phyloP scores from a whole-genome alignment of 2,797 vertebrate species.

The Platalea minor region DNA sequence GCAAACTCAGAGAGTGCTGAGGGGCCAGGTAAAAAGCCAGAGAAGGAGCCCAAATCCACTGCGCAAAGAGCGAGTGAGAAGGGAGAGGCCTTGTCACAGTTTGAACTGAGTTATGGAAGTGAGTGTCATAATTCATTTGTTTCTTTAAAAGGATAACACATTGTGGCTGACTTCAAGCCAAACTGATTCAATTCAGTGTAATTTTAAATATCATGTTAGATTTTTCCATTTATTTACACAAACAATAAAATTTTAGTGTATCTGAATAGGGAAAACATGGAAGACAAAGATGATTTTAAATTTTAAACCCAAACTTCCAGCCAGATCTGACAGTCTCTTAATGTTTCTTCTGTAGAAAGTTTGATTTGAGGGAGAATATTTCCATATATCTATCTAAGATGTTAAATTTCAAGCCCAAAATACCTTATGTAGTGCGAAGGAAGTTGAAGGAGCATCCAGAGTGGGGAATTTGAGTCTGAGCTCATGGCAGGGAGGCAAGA shows the following conservation, averaged over 20 bases:
- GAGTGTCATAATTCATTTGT: constrained; percentile 47
- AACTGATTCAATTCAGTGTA: not conserved
- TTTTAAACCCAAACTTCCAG: not conserved
- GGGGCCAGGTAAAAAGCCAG: constrained; percentile 81
- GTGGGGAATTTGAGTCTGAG: not conserved
- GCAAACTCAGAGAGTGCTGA: constrained; percentile 71
- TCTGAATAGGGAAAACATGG: not conserved
- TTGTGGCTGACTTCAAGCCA: not conserved
- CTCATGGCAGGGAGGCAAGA: not conserved
- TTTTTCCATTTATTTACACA: not conserved
- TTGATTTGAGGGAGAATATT: not conserved
- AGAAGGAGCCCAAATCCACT: constrained; percentile 83
- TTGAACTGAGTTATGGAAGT: constrained; percentile 92
- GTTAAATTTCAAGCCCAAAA: not conserved
- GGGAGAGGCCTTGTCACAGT: constrained; percentile 83
- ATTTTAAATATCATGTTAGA: not conserved
- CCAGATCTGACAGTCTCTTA: not conserved
- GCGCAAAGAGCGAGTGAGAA: constrained; percentile 79
- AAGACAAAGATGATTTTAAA: not conserved
- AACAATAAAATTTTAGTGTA: not conserved
- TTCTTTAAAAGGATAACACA: not conserved
- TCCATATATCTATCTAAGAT: not conserved
- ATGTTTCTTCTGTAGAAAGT: not conserved
- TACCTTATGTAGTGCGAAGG: not conserved
- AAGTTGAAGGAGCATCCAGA: not conserved